Percentiles rank a stretch among this genome's conserved stretches.
Evolutionary conservation across 2,888 invertebrate species (phyloP).

Genomic region (Eilema depressum): DNA sequence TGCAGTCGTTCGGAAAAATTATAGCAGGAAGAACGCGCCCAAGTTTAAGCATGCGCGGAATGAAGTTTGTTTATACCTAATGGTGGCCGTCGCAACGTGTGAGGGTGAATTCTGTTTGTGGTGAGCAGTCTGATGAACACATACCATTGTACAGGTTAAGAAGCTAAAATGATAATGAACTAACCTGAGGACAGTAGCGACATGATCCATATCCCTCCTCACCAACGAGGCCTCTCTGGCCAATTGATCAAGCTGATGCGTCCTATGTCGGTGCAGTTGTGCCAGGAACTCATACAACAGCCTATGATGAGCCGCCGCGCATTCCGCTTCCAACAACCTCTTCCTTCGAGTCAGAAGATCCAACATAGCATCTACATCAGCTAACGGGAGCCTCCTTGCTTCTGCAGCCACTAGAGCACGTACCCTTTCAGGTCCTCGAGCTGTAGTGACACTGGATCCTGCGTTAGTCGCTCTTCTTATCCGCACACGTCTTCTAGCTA

Average conservation of each 20-base stretch:
- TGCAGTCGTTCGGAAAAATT: too few species aligned
- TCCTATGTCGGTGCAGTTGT: conserved; percentile 91
- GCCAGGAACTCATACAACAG: conserved; percentile 94
- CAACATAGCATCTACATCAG: conserved; percentile 93
- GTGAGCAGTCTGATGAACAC: too few species aligned
- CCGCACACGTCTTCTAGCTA: conserved; percentile 81
- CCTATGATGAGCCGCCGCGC: conserved; percentile 92
- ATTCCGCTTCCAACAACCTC: conserved; percentile 93
- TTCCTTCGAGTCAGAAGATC: conserved; percentile 93
- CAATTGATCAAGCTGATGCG: conserved; percentile 85
- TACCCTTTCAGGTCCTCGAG: conserved; percentile 57
- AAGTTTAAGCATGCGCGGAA: too few species aligned
- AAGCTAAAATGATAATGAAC: conserved; percentile 55
- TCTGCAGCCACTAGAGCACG: conserved; percentile 89
- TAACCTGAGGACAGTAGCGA: conserved; percentile 76
- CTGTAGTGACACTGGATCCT: conserved; percentile 26
- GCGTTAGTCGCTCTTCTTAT: conserved; percentile 52
- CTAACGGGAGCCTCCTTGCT: conserved; percentile 90
- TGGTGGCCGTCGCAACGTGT: too few species aligned
- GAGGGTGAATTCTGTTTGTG: too few species aligned
- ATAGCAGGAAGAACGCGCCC: too few species aligned
- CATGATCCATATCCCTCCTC: conserved; percentile 83
- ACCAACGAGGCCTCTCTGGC: conserved; percentile 91
- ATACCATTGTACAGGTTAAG: too few species aligned
- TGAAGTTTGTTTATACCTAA: too few species aligned